Conservation (phyloP, 1,140 invertebrate species). For the Cotesia chilonis region DNA sequence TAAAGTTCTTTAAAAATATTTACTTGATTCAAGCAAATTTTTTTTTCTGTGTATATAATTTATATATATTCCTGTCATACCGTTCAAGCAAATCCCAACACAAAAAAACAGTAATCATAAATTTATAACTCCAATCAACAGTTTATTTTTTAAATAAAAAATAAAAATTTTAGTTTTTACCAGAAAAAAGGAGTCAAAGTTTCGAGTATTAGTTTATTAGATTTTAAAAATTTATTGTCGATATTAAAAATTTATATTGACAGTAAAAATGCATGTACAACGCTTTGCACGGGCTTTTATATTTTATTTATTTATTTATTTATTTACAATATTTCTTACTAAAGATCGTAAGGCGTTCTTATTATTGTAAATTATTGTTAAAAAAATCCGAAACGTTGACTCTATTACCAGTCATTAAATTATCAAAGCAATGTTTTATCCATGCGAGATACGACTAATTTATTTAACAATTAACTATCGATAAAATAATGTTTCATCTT, state of each 20-base stretch:
- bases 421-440: conserved; percentile 10
- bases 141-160: background rate
- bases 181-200: conserved; percentile 15
- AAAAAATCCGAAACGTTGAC: conserved; percentile 31
- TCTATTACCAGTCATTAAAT: conserved; percentile 16
- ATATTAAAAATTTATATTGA: background rate
- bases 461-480: conserved; percentile 18
- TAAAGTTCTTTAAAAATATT: no score
- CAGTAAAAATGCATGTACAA: conserved; percentile 17
- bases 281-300: conserved; percentile 33
- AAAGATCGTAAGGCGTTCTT: conserved; percentile 38
- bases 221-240: background rate
- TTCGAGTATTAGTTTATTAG: conserved; percentile 11
- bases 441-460: background rate
- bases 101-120: background rate
- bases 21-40: no score
- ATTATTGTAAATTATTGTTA: background rate
- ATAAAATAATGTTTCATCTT: conserved; percentile 57
- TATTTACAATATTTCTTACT: conserved; percentile 19
- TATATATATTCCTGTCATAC: no score
- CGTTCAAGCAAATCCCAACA: no score
- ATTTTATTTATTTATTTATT: conserved; percentile 16
- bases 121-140: conserved; percentile 1
- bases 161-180: background rate
- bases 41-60: no score